These are phyloP conservation scores for Drepanosiphum platanoidis DNA, from an alignment of 2,888 invertebrate genomes.

Conservation along the genomic window DNA sequence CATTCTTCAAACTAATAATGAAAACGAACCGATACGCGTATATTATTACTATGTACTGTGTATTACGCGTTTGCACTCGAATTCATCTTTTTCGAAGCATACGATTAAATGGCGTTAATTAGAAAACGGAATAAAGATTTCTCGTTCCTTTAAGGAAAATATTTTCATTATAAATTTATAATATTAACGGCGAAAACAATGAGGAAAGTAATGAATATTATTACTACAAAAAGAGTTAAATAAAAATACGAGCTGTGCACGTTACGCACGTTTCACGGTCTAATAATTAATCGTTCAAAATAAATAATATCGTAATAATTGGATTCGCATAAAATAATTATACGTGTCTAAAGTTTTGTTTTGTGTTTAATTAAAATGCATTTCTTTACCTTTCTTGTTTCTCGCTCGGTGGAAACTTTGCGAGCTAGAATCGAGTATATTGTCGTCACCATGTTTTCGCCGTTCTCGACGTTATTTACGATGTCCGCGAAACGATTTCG, in stretches of 20 bases:
- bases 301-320: no score
- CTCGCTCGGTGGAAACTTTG: not conserved
- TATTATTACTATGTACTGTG: no score
- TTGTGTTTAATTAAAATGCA: not conserved
- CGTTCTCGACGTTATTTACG: not conserved
- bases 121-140: not conserved
- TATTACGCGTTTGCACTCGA: not conserved
- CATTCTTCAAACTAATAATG: not conserved
- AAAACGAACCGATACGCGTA: not conserved
- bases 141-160: no score
- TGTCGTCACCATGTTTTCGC: not conserved
- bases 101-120: not conserved
- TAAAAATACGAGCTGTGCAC: no score
- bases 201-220: not conserved
- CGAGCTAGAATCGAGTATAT: slow-evolving; percentile 22
- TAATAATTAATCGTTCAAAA: no score
- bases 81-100: not conserved
- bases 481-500: not conserved
- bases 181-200: not conserved
- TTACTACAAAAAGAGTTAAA: not conserved
- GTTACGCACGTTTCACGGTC: no score
- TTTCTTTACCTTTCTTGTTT: slow-evolving; percentile 8
- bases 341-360: not conserved
- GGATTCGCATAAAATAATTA: not conserved
- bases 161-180: not conserved